Percentiles rank a stretch among this genome's conserved stretches.
Conservation (phyloP, 2,113 vertebrate species). For the Vidua macroura region DNA sequence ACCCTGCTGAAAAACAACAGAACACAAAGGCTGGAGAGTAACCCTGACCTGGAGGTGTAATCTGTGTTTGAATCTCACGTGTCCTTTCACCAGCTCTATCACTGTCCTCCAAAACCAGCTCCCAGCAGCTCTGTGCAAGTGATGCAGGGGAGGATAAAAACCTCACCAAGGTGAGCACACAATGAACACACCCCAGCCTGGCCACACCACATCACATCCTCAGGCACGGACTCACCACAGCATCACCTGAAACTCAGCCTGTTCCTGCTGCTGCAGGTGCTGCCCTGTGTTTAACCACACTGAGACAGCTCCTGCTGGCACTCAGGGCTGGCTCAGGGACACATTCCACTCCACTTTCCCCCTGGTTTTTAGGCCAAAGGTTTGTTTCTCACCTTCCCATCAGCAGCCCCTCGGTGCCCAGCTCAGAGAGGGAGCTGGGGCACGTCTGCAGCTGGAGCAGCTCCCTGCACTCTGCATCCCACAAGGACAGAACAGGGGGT, state of each 20-base stretch:
- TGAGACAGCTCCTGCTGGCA: neutral
- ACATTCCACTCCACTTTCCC: neutral
- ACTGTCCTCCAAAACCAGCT: neutral
- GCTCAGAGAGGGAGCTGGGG: neutral
- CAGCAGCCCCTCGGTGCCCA: neutral
- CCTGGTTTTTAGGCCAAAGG: neutral
- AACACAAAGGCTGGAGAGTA: neutral
- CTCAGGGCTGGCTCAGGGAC: neutral
- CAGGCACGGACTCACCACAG: neutral
- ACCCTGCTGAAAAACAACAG: neutral
- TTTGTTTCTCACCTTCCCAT: neutral
- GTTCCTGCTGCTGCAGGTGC: neutral
- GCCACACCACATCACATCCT: neutral
- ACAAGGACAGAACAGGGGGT: accelerated
- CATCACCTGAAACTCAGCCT: neutral
- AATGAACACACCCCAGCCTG: neutral
- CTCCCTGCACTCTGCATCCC: neutral
- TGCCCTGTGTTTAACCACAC: neutral
- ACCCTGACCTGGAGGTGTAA: neutral
- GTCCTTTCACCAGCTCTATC: neutral
- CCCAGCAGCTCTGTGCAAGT: neutral
- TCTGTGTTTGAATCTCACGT: neutral
- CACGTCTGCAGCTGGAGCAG: neutral
- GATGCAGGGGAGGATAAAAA: neutral
- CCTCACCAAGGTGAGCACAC: neutral